phyloP scores from a whole-genome alignment of 2,797 vertebrate genomes.

The Pantherophis alleghaniensis region DNA sequence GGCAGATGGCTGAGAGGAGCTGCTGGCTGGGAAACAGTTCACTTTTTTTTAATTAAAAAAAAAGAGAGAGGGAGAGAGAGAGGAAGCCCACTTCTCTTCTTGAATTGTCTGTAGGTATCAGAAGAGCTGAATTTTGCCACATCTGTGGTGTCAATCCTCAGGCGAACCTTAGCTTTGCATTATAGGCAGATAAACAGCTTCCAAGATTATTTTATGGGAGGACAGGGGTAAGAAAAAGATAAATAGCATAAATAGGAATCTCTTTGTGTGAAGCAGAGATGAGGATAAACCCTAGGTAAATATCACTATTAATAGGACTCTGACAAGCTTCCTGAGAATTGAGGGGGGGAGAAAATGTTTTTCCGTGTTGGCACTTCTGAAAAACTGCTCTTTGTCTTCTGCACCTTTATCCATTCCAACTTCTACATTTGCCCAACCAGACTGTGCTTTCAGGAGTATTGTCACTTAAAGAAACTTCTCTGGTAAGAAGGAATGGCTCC shows the following conservation, averaged over 20 bases:
- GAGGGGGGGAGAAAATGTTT: background rate
- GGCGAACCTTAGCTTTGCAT: slow-evolving; percentile 43
- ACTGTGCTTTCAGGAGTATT: background rate
- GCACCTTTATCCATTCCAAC: background rate
- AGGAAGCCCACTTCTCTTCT: slow-evolving; percentile 30
- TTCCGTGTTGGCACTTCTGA: too few species aligned
- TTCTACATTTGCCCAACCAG: background rate
- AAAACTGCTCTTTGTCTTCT: background rate
- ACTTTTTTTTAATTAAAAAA: slow-evolving; percentile 34
- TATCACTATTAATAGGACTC: slow-evolving; percentile 56
- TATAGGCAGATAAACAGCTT: slow-evolving; percentile 60
- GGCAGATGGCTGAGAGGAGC: slow-evolving; percentile 37
- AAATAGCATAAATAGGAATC: slow-evolving; percentile 58
- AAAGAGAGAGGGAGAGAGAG: background rate
- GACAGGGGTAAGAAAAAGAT: slow-evolving; percentile 37
- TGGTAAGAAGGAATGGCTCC: background rate
- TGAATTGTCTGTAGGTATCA: slow-evolving; percentile 12
- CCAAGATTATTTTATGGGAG: slow-evolving; percentile 48
- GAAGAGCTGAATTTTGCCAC: slow-evolving; percentile 15
- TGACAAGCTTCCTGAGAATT: background rate
- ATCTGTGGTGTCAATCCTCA: slow-evolving; percentile 40
- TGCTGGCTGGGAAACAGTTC: slow-evolving; percentile 45
- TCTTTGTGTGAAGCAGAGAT: slow-evolving; percentile 33
- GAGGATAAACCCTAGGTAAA: slow-evolving; percentile 56
- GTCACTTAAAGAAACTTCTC: background rate